These are phyloP conservation scores for Aphodius sticticus DNA, from an alignment of 2,888 invertebrate species.

Conservation along the genomic window DNA sequence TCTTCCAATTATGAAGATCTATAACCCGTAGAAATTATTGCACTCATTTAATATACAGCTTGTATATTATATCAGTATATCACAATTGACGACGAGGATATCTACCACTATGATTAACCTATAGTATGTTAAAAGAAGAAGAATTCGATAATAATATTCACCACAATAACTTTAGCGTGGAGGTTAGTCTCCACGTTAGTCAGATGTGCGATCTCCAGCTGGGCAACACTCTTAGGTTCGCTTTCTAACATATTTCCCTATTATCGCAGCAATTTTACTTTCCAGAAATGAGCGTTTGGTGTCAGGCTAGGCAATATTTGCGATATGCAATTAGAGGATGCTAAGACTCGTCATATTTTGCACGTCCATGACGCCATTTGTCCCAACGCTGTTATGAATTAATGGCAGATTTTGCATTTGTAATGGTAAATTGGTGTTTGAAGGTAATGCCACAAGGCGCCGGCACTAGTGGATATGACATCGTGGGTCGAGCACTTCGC, in stretches of 20 bases:
- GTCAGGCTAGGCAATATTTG: not conserved
- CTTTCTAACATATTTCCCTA: slow-evolving; percentile 4
- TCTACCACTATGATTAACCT: not conserved
- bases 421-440: not conserved
- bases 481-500: not conserved
- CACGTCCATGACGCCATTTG: not conserved
- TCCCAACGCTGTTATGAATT: not conserved
- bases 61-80: no score
- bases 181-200: not conserved
- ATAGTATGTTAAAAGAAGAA: not conserved
- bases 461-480: not conserved
- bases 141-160: not conserved
- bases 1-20: no score
- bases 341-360: not conserved
- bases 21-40: no score
- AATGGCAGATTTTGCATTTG: not conserved
- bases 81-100: no score
- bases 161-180: not conserved
- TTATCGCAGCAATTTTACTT: not conserved
- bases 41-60: no score
- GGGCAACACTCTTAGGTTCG: not conserved
- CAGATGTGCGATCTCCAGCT: not conserved
- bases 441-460: not conserved
- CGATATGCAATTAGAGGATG: not conserved
- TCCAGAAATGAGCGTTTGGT: not conserved